These are phyloP conservation scores for Hypanus sabinus DNA, from an alignment of 2,113 vertebrate genomes.

Conservation along the genomic window DNA sequence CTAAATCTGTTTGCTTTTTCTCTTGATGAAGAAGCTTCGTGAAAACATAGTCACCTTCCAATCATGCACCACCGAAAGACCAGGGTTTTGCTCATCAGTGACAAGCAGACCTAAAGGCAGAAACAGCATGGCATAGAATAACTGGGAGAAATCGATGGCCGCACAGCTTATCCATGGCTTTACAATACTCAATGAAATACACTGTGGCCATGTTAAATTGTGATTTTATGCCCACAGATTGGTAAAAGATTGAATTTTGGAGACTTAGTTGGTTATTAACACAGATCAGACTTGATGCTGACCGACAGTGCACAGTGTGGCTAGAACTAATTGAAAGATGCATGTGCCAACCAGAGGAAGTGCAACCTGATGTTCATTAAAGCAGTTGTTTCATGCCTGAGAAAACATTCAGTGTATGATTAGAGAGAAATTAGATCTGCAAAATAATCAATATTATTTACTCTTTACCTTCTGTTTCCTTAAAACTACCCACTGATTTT, in stretches of 20 bases:
- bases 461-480: neutral
- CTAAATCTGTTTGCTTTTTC: neutral
- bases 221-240: neutral
- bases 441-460: conserved; percentile 7
- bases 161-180: neutral
- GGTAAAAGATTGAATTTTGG: conserved; percentile 1
- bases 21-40: neutral
- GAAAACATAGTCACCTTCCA: neutral
- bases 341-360: conserved; percentile 2
- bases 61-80: neutral
- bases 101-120: neutral
- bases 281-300: neutral
- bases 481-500: neutral
- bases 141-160: neutral
- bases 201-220: neutral
- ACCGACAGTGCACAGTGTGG: neutral
- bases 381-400: neutral
- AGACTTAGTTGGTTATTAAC: neutral
- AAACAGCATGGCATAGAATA: neutral
- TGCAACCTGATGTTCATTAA: neutral
- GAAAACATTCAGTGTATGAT: neutral
- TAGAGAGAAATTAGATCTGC: conserved; percentile 11
- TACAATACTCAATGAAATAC: neutral
- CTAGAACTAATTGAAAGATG: neutral
- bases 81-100: neutral